Conservation (phyloP, 37 sponge, comb jelly and placozoan genomes). For the Hexactinellida sp. region DNA sequence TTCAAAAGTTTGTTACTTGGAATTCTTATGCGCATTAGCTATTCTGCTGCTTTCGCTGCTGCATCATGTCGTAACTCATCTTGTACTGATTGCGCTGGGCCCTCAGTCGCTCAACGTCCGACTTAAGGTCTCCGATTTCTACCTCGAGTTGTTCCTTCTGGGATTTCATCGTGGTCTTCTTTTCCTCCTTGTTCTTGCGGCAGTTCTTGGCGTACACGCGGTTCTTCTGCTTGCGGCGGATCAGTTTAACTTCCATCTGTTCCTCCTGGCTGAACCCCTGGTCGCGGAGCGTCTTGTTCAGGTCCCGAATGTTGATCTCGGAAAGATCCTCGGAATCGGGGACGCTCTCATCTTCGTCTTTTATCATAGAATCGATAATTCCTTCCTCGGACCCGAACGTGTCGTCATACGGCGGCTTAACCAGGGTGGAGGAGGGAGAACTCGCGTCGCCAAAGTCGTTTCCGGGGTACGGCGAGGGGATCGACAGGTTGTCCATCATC, state of each 20-base stretch:
- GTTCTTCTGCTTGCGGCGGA: neutral
- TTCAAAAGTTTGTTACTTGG: neutral
- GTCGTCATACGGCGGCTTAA: neutral
- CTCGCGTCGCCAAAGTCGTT: neutral
- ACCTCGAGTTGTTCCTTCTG: neutral
- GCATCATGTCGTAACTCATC: neutral
- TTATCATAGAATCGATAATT: neutral
- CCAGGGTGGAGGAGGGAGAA: neutral
- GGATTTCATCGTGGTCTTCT: neutral
- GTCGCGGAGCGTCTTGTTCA: neutral
- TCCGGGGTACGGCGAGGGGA: neutral
- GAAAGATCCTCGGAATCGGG: neutral
- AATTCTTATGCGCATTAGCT: neutral
- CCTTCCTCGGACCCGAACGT: neutral
- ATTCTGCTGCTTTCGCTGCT: neutral
- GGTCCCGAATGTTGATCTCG: neutral
- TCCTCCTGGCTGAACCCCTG: neutral
- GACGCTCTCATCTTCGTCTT: neutral
- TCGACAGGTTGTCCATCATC: neutral
- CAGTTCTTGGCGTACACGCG: neutral
- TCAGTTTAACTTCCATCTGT: neutral
- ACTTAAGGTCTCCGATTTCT: neutral
- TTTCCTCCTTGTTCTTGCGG: constrained; percentile 10
- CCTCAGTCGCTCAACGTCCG: neutral
- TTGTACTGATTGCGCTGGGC: neutral